Base-by-base conservation (phyloP, 2,797 vertebrate species). In the Heteromormyrus szaboi region DNA sequence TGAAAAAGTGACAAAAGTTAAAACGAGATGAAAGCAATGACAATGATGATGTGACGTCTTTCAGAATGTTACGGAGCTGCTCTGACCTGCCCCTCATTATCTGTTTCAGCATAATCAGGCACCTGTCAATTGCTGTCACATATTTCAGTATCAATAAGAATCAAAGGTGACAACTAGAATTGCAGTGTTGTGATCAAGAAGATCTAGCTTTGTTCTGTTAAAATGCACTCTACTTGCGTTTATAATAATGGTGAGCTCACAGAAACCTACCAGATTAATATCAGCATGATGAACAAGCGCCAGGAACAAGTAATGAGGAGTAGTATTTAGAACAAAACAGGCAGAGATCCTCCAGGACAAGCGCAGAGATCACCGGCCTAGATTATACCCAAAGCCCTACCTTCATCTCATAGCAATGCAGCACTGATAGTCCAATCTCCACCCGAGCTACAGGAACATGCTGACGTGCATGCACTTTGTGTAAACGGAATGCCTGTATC, bases 391-490 rank as follows among this genome's bases (percentile, higher is more conserved):
- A 79, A 89, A 76, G 86, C 89, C 59, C 79, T 84, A 89, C 51
- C 44, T 56, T 81, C 59, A n/a, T 86, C 29, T 3, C 93, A 93
- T 92, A 93, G 37, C 88, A 91, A 92, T 86, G 89, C 87, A 88
- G 29, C 62, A 68, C 62, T 14, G 25, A 88, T 89, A 94, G 93
- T 91, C 41, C 86, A 76, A 56, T 85, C 68, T 90, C 51, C 91
- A 56, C 85, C 88, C 89, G 51, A 90, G 89, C 90, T 90, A 90
- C 81, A 68, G 51, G 54, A 83, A 90, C 89, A 88, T 89, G 91
- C 89, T 92, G 88, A 92, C 91, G 85, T 93, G 94, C 94, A 95
- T 95, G 95, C 90, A 90, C 92, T 91, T 89, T 89, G 91, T 92
- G 90, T 92, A 59, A 90, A 93, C 91, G 25, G 84, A 95, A 93